Conservation (phyloP, 2,797 vertebrate species). For the Melanogrammus aeglefinus region DNA sequence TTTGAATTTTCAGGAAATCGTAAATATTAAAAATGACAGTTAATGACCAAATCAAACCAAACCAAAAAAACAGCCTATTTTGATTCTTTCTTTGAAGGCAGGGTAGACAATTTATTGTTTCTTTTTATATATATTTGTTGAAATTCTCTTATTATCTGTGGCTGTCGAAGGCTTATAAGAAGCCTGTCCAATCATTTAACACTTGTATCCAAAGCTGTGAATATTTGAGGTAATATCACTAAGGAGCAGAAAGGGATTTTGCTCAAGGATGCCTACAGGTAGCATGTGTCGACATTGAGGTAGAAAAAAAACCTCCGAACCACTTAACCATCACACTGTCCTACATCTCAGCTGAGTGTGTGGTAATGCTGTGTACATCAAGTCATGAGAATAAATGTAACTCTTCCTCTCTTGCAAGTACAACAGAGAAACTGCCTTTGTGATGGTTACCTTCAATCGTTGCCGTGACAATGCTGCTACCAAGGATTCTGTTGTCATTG, state of each 20-base stretch:
- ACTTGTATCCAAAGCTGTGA: background rate
- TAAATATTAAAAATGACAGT: background rate
- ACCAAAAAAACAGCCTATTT: background rate
- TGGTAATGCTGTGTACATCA: background rate
- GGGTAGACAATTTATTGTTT: background rate
- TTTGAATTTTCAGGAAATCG: background rate
- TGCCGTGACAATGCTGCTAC: conserved; percentile 2
- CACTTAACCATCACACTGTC: background rate
- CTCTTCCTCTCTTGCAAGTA: background rate
- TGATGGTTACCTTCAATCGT: background rate
- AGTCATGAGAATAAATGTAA: background rate
- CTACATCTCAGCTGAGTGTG: background rate
- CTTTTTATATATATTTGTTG: no score
- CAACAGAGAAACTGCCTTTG: background rate
- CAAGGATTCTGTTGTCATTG: background rate
- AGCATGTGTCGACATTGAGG: background rate
- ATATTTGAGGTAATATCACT: background rate
- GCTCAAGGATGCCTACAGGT: background rate
- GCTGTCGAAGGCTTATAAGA: no score
- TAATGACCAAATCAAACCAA: background rate
- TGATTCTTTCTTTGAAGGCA: no score
- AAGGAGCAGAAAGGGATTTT: background rate
- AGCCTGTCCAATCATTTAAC: background rate
- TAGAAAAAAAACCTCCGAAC: background rate
- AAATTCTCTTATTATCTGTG: no score